Percentiles rank a stretch among this genome's conserved stretches.
These are phyloP conservation scores for Leptopilina boulardi DNA, from an alignment of 1,140 invertebrate species.

Conservation along the genomic window DNA sequence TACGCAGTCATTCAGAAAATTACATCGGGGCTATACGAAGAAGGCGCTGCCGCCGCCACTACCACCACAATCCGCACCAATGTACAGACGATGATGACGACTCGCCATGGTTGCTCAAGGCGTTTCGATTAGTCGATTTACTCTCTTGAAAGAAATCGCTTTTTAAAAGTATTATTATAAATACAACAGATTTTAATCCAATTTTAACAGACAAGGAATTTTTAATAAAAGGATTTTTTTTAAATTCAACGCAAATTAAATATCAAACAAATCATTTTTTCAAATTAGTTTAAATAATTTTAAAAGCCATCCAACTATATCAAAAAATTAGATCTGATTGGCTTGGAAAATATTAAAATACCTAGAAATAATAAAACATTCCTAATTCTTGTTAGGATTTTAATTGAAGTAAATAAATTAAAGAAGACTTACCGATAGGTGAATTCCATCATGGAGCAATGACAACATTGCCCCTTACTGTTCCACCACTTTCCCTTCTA, in stretches of 20 bases:
- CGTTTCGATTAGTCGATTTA: slow-evolving; percentile 20
- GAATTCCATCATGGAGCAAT: no score
- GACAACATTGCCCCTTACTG: no score
- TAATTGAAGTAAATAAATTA: no score
- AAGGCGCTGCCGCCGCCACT: slow-evolving; percentile 58
- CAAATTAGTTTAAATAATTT: no score
- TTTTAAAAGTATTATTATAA: not conserved
- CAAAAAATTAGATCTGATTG: no score
- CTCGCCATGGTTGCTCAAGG: slow-evolving; percentile 39
- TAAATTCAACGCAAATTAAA: not conserved
- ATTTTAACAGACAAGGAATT: not conserved
- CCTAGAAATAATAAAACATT: no score
- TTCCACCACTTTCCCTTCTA: no score
- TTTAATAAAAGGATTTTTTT: not conserved
- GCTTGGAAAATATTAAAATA: no score
- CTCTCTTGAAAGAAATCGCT: slow-evolving; percentile 3
- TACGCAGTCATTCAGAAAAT: slow-evolving; percentile 78
- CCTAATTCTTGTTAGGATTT: no score
- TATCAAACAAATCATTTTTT: no score
- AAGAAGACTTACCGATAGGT: no score
- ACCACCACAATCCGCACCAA: slow-evolving; percentile 45
- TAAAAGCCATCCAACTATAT: no score
- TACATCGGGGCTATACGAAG: slow-evolving; percentile 73
- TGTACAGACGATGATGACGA: slow-evolving; percentile 55
- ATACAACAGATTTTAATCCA: not conserved